A percentile compares a stretch with the other conserved stretches of the same genome.
Conservation (phyloP, 2,888 invertebrate genomes). For the Orthosia gothica region DNA sequence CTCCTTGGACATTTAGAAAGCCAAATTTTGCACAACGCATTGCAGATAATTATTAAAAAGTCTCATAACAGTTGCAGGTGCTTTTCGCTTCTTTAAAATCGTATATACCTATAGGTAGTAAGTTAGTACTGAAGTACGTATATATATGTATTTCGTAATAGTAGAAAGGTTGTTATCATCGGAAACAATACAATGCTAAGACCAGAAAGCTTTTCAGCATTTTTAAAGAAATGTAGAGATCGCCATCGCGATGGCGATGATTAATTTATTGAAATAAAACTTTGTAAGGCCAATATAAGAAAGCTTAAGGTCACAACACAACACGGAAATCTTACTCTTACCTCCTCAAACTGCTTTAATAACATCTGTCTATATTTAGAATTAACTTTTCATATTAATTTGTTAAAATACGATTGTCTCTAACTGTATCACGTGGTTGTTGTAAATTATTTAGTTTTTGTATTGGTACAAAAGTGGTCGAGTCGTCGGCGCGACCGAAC, state of each 20-base stretch:
- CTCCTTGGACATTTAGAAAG: neutral
- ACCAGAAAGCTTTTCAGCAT: no score
- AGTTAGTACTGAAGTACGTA: no score
- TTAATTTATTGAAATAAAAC: neutral
- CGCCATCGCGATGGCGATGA: no score
- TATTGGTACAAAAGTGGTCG: conserved; percentile 82
- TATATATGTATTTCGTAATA: no score
- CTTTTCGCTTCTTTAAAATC: neutral
- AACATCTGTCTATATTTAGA: conserved; percentile 61
- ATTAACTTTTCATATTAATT: conserved; percentile 76
- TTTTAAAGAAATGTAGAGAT: no score
- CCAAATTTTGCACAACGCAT: neutral
- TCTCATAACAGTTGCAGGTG: neutral
- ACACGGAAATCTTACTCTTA: neutral
- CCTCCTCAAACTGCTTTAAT: neutral
- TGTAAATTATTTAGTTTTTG: conserved; percentile 87
- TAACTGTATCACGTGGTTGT: conserved; percentile 77
- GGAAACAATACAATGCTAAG: no score
- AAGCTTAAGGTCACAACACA: neutral
- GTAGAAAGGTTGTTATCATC: no score
- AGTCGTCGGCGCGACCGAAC: conserved; percentile 76
- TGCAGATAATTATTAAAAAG: neutral
- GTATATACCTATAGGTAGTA: no score
- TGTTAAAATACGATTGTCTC: conserved; percentile 77
- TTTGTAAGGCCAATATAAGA: neutral